phyloP scores from a whole-genome alignment of 2,888 invertebrate species.

The Electrophaes corylata region DNA sequence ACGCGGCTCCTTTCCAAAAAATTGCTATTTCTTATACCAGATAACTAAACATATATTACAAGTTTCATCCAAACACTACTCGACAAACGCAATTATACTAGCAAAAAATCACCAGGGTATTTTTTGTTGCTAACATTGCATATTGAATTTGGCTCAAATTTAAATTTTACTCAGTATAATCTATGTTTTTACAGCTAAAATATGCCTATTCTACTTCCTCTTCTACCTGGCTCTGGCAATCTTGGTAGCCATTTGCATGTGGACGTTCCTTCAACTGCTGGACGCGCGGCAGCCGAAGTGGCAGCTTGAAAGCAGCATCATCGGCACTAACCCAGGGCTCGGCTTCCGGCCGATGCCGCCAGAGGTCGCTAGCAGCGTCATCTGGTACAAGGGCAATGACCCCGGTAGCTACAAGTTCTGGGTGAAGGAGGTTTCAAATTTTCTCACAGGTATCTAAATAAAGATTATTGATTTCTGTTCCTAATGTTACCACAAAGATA shows the following conservation, averaged over 20 bases:
- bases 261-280: slow-evolving; percentile 96
- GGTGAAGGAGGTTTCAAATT: slow-evolving; percentile 89
- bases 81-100: too few species aligned
- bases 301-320: slow-evolving; percentile 93
- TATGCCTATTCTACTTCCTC: slow-evolving; percentile 96
- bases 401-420: slow-evolving; percentile 90
- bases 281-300: slow-evolving; percentile 96
- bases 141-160: neutral
- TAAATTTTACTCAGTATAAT: neutral
- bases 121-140: too few species aligned
- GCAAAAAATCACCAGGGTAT: too few species aligned
- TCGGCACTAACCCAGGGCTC: slow-evolving; percentile 97
- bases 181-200: slow-evolving; percentile 93
- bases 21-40: too few species aligned
- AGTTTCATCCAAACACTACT: too few species aligned
- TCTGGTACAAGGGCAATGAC: slow-evolving; percentile 95
- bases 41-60: too few species aligned
- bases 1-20: too few species aligned
- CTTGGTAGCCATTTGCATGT: slow-evolving; percentile 96
- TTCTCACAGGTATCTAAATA: slow-evolving; percentile 92
- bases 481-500: too few species aligned
- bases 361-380: slow-evolving; percentile 95
- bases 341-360: slow-evolving; percentile 97
- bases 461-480: too few species aligned
- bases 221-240: slow-evolving; percentile 97